These are phyloP conservation scores for Himalopsyche kuldschensis DNA, from an alignment of 2,888 invertebrate species.

Conservation along the genomic window DNA sequence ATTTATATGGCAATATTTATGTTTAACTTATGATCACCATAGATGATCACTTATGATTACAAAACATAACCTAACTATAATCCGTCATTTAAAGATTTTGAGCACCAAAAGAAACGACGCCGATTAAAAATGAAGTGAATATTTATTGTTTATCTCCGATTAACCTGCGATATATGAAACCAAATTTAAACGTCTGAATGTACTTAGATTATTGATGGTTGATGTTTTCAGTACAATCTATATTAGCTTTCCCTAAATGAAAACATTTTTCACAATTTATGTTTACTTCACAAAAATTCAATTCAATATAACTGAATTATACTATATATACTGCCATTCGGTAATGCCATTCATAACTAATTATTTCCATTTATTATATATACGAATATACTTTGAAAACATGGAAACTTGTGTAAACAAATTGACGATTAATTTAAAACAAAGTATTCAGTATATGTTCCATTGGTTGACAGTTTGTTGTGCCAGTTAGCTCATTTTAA, in stretches of 20 bases:
- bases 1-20: too few relatives aligned
- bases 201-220: not conserved
- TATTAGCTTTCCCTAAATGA: not conserved
- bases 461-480: too few relatives aligned
- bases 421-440: too few relatives aligned
- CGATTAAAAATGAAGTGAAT: not conserved
- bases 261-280: not conserved
- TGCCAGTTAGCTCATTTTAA: too few relatives aligned
- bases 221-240: not conserved
- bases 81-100: not conserved
- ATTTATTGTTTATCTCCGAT: not conserved
- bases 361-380: too few relatives aligned
- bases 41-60: not conserved
- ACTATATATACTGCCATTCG: too few relatives aligned
- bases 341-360: too few relatives aligned
- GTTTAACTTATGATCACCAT: too few relatives aligned
- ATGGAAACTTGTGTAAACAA: too few relatives aligned
- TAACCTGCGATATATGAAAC: not conserved
- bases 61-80: not conserved
- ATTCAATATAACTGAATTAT: not conserved
- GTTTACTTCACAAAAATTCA: not conserved
- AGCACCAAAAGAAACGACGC: not conserved
- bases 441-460: too few relatives aligned
- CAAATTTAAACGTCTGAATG: not conserved
- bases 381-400: too few relatives aligned